Percentiles rank a stretch among this genome's conserved stretches.
phyloP scores from a whole-genome alignment of 2,888 invertebrate species.

The Micoletzkya japonica region DNA sequence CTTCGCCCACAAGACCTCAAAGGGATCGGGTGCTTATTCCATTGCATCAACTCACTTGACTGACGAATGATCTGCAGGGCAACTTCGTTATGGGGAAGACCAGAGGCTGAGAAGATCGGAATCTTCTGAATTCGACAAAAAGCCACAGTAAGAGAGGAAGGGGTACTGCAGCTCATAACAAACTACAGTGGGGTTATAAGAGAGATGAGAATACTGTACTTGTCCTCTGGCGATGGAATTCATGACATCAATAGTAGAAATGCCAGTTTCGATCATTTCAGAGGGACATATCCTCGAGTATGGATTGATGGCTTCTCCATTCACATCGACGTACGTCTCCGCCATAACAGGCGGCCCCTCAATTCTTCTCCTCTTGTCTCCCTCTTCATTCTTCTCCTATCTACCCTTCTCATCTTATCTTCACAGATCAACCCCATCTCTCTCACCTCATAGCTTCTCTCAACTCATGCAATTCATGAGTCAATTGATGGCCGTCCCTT shows the following conservation, averaged over 20 bases:
- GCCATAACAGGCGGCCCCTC: conserved; percentile 91
- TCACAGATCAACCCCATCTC: neutral
- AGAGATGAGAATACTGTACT: no score
- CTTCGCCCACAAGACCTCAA: conserved; percentile 66
- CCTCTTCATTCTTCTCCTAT: neutral
- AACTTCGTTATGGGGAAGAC: conserved; percentile 94
- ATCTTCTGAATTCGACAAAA: conserved; percentile 80
- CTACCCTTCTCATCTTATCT: neutral
- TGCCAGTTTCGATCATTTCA: conserved; percentile 99
- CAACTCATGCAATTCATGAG: neutral
- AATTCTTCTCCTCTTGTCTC: neutral
- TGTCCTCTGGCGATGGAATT: conserved; percentile 95
- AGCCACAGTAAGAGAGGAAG: neutral
- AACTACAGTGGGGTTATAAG: neutral
- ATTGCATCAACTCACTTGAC: conserved; percentile 9
- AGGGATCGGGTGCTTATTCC: neutral
- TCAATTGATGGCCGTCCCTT: neutral
- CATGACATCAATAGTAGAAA: conserved; percentile 99
- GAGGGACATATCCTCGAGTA: conserved; percentile 99
- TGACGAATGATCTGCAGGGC: conserved; percentile 33
- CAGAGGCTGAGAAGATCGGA: conserved; percentile 98
- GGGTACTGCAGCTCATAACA: neutral
- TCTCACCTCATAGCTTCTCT: neutral
- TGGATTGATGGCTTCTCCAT: conserved; percentile 96
- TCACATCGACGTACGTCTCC: conserved; percentile 95